Evolutionary conservation across 2,888 invertebrate species (phyloP).

Genomic region (Chloromyia formosa): DNA sequence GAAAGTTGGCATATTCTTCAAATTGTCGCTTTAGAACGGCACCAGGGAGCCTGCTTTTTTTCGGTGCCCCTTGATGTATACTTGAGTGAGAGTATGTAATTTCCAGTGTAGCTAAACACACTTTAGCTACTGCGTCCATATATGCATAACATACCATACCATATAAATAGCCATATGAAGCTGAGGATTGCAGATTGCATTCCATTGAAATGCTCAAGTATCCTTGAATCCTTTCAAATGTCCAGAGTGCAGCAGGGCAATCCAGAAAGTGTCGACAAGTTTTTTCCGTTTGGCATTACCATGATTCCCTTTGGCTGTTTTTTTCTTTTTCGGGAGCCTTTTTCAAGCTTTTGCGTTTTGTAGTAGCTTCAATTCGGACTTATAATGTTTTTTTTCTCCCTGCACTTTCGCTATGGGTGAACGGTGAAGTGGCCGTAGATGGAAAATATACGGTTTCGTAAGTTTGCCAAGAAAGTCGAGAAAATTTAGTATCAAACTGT

Average conservation of each 20-base stretch:
- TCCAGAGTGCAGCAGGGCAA: conserved; percentile 35
- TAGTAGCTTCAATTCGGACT: background rate
- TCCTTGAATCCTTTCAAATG: conserved; percentile 35
- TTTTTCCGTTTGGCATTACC: conserved; percentile 40
- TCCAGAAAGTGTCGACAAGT: conserved; percentile 43
- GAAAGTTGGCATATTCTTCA: conserved; percentile 48
- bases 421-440: conserved; percentile 15
- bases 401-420: too few relatives aligned
- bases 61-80: background rate
- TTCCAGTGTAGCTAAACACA: background rate
- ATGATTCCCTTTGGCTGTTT: conserved; percentile 5
- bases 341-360: conserved; percentile 14
- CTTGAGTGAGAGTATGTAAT: conserved; percentile 6
- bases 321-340: background rate
- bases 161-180: background rate
- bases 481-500: conserved; percentile 41
- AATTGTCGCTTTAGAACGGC: conserved; percentile 41
- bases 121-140: background rate
- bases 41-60: conserved; percentile 14
- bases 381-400: too few relatives aligned
- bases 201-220: conserved; percentile 18
- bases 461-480: conserved; percentile 43
- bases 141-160: conserved; percentile 6
- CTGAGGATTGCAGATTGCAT: conserved; percentile 20
- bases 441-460: conserved; percentile 35